Base-by-base conservation (phyloP, 2,888 invertebrate genomes). In the Polia nebulosa region DNA sequence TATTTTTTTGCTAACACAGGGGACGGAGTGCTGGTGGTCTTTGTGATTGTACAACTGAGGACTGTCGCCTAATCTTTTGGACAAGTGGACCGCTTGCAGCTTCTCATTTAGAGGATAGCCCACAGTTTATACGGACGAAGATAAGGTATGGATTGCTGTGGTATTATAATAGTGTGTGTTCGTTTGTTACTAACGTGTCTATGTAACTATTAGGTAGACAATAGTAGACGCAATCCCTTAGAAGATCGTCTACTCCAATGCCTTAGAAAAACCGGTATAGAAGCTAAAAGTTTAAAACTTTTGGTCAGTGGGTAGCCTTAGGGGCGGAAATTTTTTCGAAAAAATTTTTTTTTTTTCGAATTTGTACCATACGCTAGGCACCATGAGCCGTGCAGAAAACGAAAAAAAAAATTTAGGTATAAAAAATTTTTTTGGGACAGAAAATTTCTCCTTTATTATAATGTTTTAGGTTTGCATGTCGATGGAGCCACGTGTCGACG, bases 41-140 rank as follows among this genome's bases (percentile, higher is more conserved):
- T 82, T 66, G 57, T 69, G 36, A 69, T 82, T 73, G 80, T 71
- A 65, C 73, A 80, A 80, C 29, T 51, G 60, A 45, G n/a, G 36
- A 61, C 29, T 72, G 74, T 82, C 69, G 60, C 29, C 67, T 62
- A 60, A 60, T 65, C 61, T 67, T 61, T 63, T 65, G 57, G 41
- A 57, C 15, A 62, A 36, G 15, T 44, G 53, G 53, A 68, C 70
- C 67, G 66, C 74, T 65, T 11, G 15, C 52, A 36, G 39, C 7
- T 2, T 27, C 1, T 1, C 3, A 9, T 13, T 25, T 34, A 63
- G 1, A n/a, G 9, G 8, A 34, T 15, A 15, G n/a, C 51, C 15
- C 34, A 53, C 63, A n/a, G n/a, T 41, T 17, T 64, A 44, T 0
- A 0, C 0, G 0, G 0, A 11, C 4, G 0, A 0, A 0, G 0